Evolutionary conservation across 1,140 invertebrate genomes (phyloP).

Genomic region (Brachionus sp.): DNA sequence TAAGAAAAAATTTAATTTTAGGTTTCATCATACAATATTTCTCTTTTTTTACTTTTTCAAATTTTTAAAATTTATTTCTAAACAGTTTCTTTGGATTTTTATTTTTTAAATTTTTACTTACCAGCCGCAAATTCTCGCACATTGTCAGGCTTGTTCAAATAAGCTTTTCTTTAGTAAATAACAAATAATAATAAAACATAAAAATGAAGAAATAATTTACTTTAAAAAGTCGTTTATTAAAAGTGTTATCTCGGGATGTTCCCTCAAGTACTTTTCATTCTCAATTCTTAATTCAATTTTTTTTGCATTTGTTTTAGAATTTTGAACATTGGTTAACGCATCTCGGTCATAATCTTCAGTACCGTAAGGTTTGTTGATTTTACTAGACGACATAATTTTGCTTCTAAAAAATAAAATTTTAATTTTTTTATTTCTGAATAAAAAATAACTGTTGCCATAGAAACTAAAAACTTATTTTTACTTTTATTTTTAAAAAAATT

Average conservation of each 20-base stretch:
- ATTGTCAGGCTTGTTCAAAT: slow-evolving; percentile 25
- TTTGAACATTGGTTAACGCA: slow-evolving; percentile 25
- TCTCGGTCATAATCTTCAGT: slow-evolving; percentile 26
- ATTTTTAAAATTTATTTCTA: too few species aligned
- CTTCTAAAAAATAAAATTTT: not conserved
- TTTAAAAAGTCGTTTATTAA: slow-evolving; percentile 43
- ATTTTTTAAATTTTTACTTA: not conserved
- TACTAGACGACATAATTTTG: not conserved
- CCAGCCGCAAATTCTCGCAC: slow-evolving; percentile 26
- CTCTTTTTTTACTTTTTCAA: too few species aligned
- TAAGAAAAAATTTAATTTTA: too few species aligned
- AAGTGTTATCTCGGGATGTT: slow-evolving; percentile 27
- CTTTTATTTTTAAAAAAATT: not conserved
- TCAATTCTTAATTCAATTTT: slow-evolving; percentile 42
- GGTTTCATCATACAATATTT: too few species aligned
- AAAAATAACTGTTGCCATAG: not conserved
- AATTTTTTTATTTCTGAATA: not conserved
- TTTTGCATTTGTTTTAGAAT: slow-evolving; percentile 23
- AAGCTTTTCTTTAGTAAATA: slow-evolving; percentile 7
- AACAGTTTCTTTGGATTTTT: not conserved
- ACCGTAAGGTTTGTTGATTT: slow-evolving; percentile 16
- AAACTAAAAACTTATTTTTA: not conserved
- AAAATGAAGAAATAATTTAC: not conserved
- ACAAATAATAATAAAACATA: not conserved
- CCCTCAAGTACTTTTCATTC: slow-evolving; percentile 30